Conservation (phyloP, 2,113 vertebrate species). For the Platycercus adscitus region DNA sequence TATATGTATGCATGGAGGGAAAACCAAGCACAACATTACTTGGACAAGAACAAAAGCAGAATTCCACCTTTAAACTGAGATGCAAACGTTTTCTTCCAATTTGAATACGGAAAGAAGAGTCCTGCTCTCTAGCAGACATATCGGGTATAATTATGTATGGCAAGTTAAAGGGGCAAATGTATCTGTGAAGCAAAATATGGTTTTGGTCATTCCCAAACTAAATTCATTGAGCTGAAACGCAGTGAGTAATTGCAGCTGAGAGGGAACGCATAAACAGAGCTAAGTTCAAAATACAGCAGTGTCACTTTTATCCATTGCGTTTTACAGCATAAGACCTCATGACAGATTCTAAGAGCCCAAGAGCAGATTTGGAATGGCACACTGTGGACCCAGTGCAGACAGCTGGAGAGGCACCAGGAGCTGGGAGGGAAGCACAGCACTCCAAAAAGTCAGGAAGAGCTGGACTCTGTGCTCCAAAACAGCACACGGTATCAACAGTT, state of each 20-base stretch:
- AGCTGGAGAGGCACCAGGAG: not conserved
- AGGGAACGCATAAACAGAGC: not conserved
- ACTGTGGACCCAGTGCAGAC: not conserved
- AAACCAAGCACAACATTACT: not conserved
- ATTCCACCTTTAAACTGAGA: not conserved
- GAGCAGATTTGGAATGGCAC: not conserved
- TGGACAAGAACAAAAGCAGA: not conserved
- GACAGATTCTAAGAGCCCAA: not conserved
- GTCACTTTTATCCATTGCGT: not conserved
- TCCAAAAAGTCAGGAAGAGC: not conserved
- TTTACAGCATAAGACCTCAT: not conserved
- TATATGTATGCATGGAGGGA: not conserved
- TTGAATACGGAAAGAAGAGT: not conserved
- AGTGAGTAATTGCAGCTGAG: not conserved
- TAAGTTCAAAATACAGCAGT: not conserved
- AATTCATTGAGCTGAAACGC: not conserved
- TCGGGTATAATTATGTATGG: not conserved
- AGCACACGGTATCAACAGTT: not conserved
- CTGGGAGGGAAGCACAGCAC: not conserved
- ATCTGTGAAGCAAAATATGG: not conserved
- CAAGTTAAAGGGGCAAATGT: not conserved
- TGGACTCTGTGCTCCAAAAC: not conserved
- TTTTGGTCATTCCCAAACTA: not conserved
- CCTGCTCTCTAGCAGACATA: not conserved
- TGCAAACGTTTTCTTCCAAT: not conserved